phyloP scores from a whole-genome alignment of 2,888 invertebrate species.

The Pheosia gnoma region DNA sequence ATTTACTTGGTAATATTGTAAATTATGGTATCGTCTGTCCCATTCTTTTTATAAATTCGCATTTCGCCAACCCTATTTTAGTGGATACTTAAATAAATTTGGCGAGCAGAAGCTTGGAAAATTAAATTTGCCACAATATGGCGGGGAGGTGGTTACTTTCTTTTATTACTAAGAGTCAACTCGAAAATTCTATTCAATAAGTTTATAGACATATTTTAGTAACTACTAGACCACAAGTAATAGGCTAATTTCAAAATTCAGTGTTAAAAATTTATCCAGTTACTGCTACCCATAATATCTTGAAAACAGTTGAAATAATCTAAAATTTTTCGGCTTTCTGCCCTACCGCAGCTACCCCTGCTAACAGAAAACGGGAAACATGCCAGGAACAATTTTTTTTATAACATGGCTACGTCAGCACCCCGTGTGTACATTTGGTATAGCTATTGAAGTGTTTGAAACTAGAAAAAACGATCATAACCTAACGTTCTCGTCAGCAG shows the following conservation, averaged over 20 bases:
- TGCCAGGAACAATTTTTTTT: background rate
- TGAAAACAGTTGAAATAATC: too few species aligned
- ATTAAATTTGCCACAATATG: slow-evolving; percentile 1
- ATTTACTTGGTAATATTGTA: too few species aligned
- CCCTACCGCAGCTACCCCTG: too few species aligned
- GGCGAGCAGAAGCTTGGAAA: slow-evolving; percentile 4
- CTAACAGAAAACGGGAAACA: too few species aligned
- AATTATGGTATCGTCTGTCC: too few species aligned
- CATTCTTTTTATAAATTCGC: too few species aligned
- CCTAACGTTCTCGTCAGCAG: background rate
- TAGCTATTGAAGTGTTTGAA: background rate
- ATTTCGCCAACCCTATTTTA: background rate
- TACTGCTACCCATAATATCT: too few species aligned
- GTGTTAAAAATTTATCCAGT: too few species aligned
- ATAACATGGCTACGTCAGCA: background rate
- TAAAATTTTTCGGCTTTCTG: too few species aligned
- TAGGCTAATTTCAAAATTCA: too few species aligned
- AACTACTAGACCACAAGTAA: background rate
- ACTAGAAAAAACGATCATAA: background rate
- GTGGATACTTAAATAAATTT: slow-evolving; percentile 3
- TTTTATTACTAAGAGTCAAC: slow-evolving; percentile 3
- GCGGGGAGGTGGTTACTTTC: background rate
- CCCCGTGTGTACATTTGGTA: background rate
- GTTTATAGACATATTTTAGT: background rate
- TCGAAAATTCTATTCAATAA: background rate